Base-by-base conservation (phyloP, 2,113 vertebrate genomes). In the Toxostoma redivivum region DNA sequence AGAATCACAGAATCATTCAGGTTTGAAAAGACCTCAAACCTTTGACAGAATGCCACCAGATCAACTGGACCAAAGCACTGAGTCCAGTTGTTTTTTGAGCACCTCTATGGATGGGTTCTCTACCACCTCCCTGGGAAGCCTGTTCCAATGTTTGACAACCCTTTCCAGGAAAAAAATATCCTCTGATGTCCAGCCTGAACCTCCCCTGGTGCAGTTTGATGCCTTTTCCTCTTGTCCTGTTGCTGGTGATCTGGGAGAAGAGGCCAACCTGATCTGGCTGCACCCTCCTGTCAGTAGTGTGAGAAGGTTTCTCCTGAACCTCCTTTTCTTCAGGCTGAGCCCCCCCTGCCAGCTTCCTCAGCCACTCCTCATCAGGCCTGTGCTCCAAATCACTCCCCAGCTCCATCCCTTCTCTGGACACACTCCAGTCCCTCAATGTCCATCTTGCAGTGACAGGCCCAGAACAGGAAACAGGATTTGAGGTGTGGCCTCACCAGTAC, bases 391-490 rank as follows among this genome's bases (percentile, higher is more conserved):
- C 16, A 8, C 45, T 53, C 60, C 10, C 16, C 53, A 74, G 9
- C 23, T 53, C 27, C 5, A 2, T 44, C 50, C 11, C 12, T 66
- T 45, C 60, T 16, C 38, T 25, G 53, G 37, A 38, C 51, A 24
- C 0, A 0, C 33, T 74, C 20, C n/a, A 60, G 69, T 7, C 38
- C 37, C 28, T 67, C 38, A 17, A 10, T 45, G 23, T 45, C 38
- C 19, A 22, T n/a, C 45, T 12, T 30, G 16, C 9, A 53, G 16
- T n/a, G 53, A 38, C 0, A 0, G 19, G 7, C 7, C 24, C n/a
- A 53, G 28, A 60, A 15, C 45, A 40, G 38, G 53, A 60, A 24
- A 30, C 53, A 38, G 45, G 23, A 47, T 47, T 60, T 7, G 3
- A 60, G n/a, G 38, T 40, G 30, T 38, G 53, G 7, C 38, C n/a